Evolutionary conservation across 2,113 vertebrate species (phyloP).

Genomic region (Papio anubis): DNA sequence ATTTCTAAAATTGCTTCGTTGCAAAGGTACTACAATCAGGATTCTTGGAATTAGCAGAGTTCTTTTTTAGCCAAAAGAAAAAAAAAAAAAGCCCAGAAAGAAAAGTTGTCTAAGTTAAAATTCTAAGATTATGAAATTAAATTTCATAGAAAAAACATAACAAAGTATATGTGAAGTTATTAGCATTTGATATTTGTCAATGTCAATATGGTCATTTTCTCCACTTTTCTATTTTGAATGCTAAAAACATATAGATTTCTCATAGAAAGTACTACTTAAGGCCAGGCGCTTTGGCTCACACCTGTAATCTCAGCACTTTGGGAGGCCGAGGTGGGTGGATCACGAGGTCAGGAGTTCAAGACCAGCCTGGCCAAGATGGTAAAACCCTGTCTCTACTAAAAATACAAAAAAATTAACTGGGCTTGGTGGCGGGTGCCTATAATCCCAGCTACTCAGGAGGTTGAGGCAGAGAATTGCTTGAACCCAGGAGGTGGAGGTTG

Average conservation of each 20-base stretch:
- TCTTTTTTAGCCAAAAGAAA: background rate
- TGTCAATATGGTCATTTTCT: background rate
- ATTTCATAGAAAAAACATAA: background rate
- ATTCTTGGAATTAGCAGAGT: background rate
- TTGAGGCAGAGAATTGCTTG: no score
- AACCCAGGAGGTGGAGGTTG: no score
- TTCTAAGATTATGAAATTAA: constrained; percentile 1
- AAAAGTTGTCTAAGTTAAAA: constrained; percentile 31
- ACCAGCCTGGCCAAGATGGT: no score
- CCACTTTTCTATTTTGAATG: background rate
- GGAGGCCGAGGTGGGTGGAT: no score
- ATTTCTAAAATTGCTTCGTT: background rate
- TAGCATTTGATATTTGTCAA: background rate
- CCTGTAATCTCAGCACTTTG: no score
- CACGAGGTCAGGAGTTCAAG: no score
- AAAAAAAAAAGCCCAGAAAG: background rate
- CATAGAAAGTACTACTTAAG: background rate
- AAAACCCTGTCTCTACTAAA: no score
- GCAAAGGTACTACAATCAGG: background rate
- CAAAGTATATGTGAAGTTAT: background rate
- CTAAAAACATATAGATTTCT: background rate
- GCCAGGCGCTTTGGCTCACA: no score
- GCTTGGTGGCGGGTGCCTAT: no score
- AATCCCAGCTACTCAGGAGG: no score
- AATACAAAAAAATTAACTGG: no score